Percentiles rank a stretch among this genome's conserved stretches.
phyloP scores from a whole-genome alignment of 1,140 invertebrate genomes.

The Drusus annulatus region DNA sequence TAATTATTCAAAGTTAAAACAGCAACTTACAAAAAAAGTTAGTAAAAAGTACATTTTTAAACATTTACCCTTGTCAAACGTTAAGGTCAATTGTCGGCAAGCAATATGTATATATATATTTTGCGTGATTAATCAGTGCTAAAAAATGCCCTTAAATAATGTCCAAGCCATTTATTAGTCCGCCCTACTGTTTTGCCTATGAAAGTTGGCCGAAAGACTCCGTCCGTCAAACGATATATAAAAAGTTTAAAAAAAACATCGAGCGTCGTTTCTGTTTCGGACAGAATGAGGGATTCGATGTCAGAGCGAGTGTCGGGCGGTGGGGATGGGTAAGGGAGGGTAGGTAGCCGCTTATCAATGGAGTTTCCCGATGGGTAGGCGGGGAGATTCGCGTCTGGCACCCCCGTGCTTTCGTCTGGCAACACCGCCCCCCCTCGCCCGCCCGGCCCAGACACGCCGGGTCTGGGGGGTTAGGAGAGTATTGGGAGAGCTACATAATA shows the following conservation, averaged over 20 bases:
- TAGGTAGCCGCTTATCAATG: slow-evolving; percentile 46
- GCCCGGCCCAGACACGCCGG: slow-evolving; percentile 16
- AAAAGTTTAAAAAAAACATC: background rate
- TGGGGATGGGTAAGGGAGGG: background rate
- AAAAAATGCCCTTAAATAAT: slow-evolving; percentile 2
- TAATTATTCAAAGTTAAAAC: no score
- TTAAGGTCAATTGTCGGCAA: background rate
- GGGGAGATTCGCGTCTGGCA: slow-evolving; percentile 33
- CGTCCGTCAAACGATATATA: slow-evolving; percentile 20
- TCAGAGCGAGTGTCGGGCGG: background rate
- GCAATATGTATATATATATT: background rate
- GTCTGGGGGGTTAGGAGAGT: background rate
- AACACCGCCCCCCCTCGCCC: slow-evolving; percentile 11
- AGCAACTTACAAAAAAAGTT: no score
- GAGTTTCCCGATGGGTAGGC: slow-evolving; percentile 44
- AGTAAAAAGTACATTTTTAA: background rate
- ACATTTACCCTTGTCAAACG: slow-evolving; percentile 5
- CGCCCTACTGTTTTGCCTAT: slow-evolving; percentile 13
- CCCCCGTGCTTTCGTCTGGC: slow-evolving; percentile 30
- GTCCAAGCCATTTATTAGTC: slow-evolving; percentile 19
- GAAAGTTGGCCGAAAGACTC: slow-evolving; percentile 7
- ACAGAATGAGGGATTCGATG: slow-evolving; percentile 30
- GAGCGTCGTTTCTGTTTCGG: background rate
- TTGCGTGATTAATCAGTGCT: slow-evolving; percentile 11
- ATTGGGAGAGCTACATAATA: background rate